Evolutionary conservation across 2,797 vertebrate species (phyloP), one percentile per base, ranked within the genome.

Genomic region (Carapus acus): DNA sequence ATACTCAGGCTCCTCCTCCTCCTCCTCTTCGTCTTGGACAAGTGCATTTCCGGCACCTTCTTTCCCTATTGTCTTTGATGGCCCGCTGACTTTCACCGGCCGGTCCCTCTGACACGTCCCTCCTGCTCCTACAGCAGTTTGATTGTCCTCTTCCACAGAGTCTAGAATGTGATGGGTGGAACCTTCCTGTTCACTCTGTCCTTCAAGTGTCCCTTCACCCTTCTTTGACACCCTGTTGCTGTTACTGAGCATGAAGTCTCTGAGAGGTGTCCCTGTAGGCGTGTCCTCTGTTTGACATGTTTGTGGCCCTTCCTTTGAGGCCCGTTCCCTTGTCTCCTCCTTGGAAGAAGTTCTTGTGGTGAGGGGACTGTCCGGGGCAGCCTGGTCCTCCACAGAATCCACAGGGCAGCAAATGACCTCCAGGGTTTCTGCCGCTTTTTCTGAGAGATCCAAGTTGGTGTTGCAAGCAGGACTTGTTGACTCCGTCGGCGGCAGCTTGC

Each of bases 381-480:
- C 33, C 17, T 61, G 51, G 1, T 60, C 69, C n/a, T 62, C 77
- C 14, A 77, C 71, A 1, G 70, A 82, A 39, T 79, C 76, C 43
- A 79, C 42, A 39, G 79, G 39, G 29, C 64, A 2, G 4, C 49
- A 80, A 0, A 49, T 42, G 4, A 33, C 8, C 3, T 71, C 67
- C 17, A 70, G 64, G 0, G 54, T 58, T 1, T 3, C 17, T 6
- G 36, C 8, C 1, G 33, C 8, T n/a, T 49, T 66, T 21, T 33
- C 37, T 7, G 53, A 13, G 0, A 1, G 17, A 20, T 44, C 49
- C 11, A 11, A 11, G n/a, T n/a, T n/a, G n/a, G n/a, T n/a, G n/a
- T n/a, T n/a, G n/a, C n/a, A n/a, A n/a, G n/a, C n/a, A n/a, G n/a
- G n/a, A n/a, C n/a, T n/a, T n/a, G n/a, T n/a, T n/a, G n/a, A n/a